phyloP scores from a whole-genome alignment of 2,113 vertebrate species.

The Boleophthalmus pectinirostris region DNA sequence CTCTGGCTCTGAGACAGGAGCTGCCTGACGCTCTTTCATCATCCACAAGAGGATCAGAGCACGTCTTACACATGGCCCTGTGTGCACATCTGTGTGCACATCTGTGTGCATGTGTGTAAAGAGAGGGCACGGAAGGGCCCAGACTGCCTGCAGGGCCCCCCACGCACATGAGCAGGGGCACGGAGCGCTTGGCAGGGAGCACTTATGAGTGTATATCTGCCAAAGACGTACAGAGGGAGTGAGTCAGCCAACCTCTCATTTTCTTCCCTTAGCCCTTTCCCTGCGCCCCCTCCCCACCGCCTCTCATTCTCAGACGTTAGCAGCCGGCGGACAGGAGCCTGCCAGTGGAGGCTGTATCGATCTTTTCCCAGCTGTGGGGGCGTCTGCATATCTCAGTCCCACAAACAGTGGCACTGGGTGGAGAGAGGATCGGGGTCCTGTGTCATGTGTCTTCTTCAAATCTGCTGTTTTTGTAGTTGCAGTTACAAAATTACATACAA shows the following conservation, averaged over 20 bases:
- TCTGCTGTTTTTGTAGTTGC: constrained; percentile 35
- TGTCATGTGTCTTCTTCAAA: constrained; percentile 47
- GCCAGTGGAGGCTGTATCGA: constrained; percentile 69
- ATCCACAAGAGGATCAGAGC: constrained; percentile 73
- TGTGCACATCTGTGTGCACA: constrained; percentile 25
- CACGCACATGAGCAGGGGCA: constrained; percentile 75
- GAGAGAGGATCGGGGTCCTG: constrained; percentile 35
- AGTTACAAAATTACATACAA: too few species aligned
- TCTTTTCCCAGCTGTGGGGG: constrained; percentile 71
- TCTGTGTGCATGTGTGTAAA: constrained; percentile 51
- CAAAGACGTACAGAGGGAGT: constrained; percentile 46
- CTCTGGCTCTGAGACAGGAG: constrained; percentile 70
- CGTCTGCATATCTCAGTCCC: constrained; percentile 43
- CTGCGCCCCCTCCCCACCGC: constrained; percentile 9
- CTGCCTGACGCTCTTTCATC: constrained; percentile 74
- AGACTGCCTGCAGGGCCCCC: constrained; percentile 79
- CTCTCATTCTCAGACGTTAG: constrained; percentile 70
- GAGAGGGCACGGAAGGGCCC: constrained; percentile 69
- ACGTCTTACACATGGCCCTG: constrained; percentile 65
- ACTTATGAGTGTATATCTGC: constrained; percentile 52
- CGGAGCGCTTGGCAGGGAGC: constrained; percentile 59
- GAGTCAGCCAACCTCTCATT: constrained; percentile 66
- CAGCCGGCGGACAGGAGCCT: constrained; percentile 68
- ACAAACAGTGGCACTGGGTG: constrained; percentile 48
- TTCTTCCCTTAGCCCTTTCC: constrained; percentile 45